A percentile compares a stretch with the other conserved stretches of the same genome.
Conservation (phyloP, 1,140 invertebrate genomes). For the Pachypeltis micranthus region DNA sequence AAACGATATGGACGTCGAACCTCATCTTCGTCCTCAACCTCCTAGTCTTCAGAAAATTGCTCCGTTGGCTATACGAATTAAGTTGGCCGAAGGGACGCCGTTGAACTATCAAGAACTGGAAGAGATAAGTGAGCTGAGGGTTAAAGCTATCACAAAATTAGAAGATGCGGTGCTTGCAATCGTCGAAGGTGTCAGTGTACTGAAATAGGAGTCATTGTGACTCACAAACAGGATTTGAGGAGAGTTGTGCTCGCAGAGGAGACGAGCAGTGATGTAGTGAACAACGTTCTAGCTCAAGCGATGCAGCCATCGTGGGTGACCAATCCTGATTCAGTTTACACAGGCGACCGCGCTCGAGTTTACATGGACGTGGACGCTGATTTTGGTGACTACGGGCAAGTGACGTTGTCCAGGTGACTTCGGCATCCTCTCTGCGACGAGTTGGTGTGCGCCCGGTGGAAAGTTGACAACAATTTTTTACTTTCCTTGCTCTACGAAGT, state of each 20-base stretch:
- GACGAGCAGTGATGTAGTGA: background rate
- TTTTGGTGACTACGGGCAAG: too few relatives aligned
- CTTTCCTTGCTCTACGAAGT: too few relatives aligned
- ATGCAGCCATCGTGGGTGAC: background rate
- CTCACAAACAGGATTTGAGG: background rate
- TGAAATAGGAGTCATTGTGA: too few relatives aligned
- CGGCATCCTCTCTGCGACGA: too few relatives aligned
- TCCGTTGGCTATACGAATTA: constrained; percentile 10
- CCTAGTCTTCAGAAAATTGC: background rate
- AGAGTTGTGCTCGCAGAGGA: background rate
- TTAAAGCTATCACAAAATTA: constrained; percentile 6
- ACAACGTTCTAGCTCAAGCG: background rate
- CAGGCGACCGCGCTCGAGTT: too few relatives aligned
- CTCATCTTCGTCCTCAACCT: constrained; percentile 3
- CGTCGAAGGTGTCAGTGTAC: too few relatives aligned
- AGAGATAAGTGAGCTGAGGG: background rate
- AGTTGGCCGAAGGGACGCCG: constrained; percentile 6
- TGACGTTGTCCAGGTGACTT: too few relatives aligned
- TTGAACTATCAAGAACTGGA: background rate
- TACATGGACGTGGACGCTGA: too few relatives aligned
- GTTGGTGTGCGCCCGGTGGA: too few relatives aligned
- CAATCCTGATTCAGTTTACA: too few relatives aligned
- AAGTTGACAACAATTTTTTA: too few relatives aligned
- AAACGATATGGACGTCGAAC: background rate
- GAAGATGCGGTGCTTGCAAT: too few relatives aligned